Base-by-base conservation (phyloP, 2,113 vertebrate genomes). In the Lepus europaeus region DNA sequence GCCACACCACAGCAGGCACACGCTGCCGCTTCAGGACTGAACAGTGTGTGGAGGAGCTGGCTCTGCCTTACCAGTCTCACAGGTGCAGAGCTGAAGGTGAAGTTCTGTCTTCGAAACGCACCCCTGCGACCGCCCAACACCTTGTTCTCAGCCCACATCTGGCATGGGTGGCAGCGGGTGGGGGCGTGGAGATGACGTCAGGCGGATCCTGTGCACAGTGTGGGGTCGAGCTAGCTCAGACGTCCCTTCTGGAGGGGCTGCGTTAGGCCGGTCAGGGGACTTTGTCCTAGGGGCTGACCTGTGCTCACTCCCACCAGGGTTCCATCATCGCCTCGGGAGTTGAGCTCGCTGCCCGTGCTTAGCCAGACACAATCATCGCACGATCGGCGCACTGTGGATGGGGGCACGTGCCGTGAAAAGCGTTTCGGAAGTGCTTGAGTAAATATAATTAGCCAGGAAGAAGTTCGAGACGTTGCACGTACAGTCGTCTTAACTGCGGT, bases 401-500 rank as follows among this genome's bases (percentile, higher is more conserved):
- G 36, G 8, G 64, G 9, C 53, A 27, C 1, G 8, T 49, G 91
- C 93, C 78, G 16, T 64, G 95, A 92, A 49, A 63, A 84, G 2
- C 0, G 66, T 78, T 85, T 63, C 0, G 14, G 77, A 3, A 74
- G 56, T 70, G 7, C 39, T 88, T 74, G 81, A 59, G 68, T 56
- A 36, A 49, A 8, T 72, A 84, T 69, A 93, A 92, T n/a, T 53
- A 79, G 70, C 4, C 49, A 84, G 83, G 53, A 69, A 81, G 92
- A 96, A 81, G 78, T 49, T 56, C 14, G 14, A 45, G n/a, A 45
- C 63, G 51, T 68, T 39, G 25, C 49, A 23, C 13, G 86, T 17
- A 14, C 59, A 33, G 64, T 74, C 59, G 36, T 68, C 51, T 79
- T 11, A 70, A 59, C 51, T 61, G 8, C 8, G 22, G 83, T 66